Evolutionary conservation across 1,140 invertebrate genomes (phyloP), one percentile per base, ranked within the genome.

Genomic region (Drosophila bocki): DNA sequence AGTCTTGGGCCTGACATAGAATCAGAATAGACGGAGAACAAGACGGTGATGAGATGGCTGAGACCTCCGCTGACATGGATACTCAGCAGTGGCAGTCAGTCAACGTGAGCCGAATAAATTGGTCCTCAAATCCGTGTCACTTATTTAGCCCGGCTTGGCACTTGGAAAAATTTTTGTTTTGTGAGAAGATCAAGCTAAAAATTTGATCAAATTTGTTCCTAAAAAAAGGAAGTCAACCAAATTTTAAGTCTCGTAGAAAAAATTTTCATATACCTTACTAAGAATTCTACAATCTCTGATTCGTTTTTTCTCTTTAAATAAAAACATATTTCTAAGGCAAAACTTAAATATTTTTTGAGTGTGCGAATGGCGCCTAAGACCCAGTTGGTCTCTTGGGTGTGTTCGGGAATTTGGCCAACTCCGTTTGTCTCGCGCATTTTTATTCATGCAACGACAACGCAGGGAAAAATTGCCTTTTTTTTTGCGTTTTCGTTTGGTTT

Each of bases 81-180:
- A 62, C 45, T 44, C 50, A 51, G 41, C 29, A 51, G 41, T 35
- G 39, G 41, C 37, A 54, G 48, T 61, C 44, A 61, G 45, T 39
- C 45, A 59, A 85, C 84, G 88, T 82, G 79, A 74, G 51, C 64
- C 68, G 88, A 72, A 88, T 91, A 80, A 87, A 82, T 85, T 65
- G 81, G 68, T 64, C 71, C 72, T 86, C 76, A 75, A 78, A 91
- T 83, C 87, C 87, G 88, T 91, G 90, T 90, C 90, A 86, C 78
- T 80, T 65, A 91, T 54, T 65, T 77, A 60, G 72, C 69, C 74
- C 62, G 51, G 17, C 17, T 29, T 37, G 42, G 39, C 62, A 69
- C 67, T 37, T 1, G 12, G 39, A 35, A 42, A 44, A 69, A 68
- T 15, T 26, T 3, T 7, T 12, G 19, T 22, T 22, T 22, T 29